phyloP scores from a whole-genome alignment of 2,113 vertebrate species.

The Tenrec ecaudatus region DNA sequence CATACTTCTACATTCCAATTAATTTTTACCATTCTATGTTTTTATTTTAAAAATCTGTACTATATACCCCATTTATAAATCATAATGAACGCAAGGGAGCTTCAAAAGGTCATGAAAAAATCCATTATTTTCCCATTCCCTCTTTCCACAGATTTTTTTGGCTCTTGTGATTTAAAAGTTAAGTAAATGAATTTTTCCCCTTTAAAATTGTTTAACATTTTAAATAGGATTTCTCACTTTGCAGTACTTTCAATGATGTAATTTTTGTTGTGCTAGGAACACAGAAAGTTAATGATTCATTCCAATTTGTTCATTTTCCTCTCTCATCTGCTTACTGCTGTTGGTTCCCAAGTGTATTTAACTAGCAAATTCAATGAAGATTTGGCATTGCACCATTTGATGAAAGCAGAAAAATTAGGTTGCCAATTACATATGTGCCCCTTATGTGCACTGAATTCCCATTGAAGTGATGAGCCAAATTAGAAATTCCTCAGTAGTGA shows the following conservation, averaged over 20 bases:
- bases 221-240: slow-evolving; percentile 71
- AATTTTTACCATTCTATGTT: slow-evolving; percentile 55
- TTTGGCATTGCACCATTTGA: slow-evolving; percentile 76
- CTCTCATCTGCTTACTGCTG: slow-evolving; percentile 67
- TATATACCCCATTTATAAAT: slow-evolving; percentile 58
- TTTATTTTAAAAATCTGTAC: slow-evolving; percentile 34
- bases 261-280: slow-evolving; percentile 79
- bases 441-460: slow-evolving; percentile 77
- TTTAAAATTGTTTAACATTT: slow-evolving; percentile 71
- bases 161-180: slow-evolving; percentile 40
- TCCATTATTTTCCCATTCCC: too few species aligned
- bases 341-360: slow-evolving; percentile 73
- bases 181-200: slow-evolving; percentile 73
- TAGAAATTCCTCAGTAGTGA: slow-evolving; percentile 64
- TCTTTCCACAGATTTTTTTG: too few species aligned
- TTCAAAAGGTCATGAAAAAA: too few species aligned
- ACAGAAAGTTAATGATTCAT: slow-evolving; percentile 77
- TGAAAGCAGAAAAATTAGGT: slow-evolving; percentile 81
- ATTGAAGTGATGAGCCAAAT: slow-evolving; percentile 66
- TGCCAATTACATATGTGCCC: slow-evolving; percentile 82
- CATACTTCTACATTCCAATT: slow-evolving; percentile 33
- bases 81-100: slow-evolving; percentile 28
- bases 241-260: slow-evolving; percentile 46
- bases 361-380: slow-evolving; percentile 78
- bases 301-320: slow-evolving; percentile 81